These are phyloP conservation scores for Manis pentadactyla DNA, from an alignment of 2,797 vertebrate genomes.

Conservation along the genomic window DNA sequence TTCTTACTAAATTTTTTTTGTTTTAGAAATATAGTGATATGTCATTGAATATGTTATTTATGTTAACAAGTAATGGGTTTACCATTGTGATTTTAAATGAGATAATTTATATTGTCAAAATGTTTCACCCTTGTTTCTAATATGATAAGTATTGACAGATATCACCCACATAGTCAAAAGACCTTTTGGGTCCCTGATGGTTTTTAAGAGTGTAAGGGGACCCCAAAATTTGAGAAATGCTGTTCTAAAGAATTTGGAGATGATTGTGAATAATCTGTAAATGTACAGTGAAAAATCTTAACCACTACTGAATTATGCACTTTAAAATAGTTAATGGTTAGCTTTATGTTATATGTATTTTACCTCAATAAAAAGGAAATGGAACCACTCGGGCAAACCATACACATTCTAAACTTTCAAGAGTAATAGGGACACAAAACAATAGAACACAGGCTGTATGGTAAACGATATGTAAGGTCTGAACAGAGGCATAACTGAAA, in stretches of 20 bases:
- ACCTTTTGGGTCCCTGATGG: neutral
- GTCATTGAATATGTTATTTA: neutral
- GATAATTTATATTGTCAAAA: neutral
- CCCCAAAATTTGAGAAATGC: neutral
- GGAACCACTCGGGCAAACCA: neutral
- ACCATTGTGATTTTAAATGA: neutral
- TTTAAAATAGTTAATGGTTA: neutral
- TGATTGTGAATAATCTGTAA: no score
- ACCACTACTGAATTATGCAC: neutral
- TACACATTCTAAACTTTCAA: neutral
- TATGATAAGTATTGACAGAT: neutral
- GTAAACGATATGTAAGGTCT: neutral
- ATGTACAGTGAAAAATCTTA: neutral
- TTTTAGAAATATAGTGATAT: neutral
- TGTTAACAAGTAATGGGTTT: neutral
- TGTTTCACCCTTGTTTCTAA: neutral
- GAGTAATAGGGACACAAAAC: neutral
- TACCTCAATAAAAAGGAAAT: neutral
- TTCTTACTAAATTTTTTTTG: neutral
- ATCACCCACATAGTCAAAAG: neutral
- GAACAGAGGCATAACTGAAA: neutral
- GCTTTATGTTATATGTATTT: neutral
- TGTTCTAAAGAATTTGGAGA: neutral
- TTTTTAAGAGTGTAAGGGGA: neutral
- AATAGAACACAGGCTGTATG: neutral